Percentiles rank a stretch among this genome's conserved stretches.
phyloP scores from a whole-genome alignment of 2,797 vertebrate species.

The Gadopsis marmoratus region DNA sequence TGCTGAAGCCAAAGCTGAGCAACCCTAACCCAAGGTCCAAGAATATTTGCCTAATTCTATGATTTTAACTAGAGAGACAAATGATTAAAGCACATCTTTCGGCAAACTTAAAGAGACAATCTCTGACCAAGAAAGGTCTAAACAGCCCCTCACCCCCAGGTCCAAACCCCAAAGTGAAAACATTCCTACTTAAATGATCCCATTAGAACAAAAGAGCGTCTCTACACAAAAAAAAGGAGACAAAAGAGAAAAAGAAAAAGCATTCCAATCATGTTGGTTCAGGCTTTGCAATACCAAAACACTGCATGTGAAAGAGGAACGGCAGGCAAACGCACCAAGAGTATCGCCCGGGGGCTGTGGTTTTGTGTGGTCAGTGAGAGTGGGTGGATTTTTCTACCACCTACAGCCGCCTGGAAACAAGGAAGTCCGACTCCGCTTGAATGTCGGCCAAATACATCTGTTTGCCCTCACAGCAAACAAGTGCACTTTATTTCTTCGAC shows the following conservation, averaged over 20 bases:
- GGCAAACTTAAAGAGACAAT: background rate
- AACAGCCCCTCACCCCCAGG: constrained; percentile 35
- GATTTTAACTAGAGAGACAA: constrained; percentile 16
- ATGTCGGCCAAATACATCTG: background rate
- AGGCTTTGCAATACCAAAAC: constrained; percentile 71
- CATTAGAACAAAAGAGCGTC: constrained; percentile 79
- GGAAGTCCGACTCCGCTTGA: constrained; percentile 23
- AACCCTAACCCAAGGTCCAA: constrained; percentile 1
- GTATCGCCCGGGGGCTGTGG: constrained; percentile 41
- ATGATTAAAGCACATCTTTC: constrained; percentile 4
- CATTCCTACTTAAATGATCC: constrained; percentile 83
- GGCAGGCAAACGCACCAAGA: constrained; percentile 48
- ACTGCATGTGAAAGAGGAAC: constrained; percentile 69
- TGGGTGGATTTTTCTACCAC: constrained; percentile 54
- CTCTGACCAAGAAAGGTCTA: constrained; percentile 26
- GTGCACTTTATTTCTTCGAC: background rate
- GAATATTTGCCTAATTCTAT: background rate
- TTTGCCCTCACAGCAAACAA: constrained; percentile 4
- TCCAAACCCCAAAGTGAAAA: constrained; percentile 75
- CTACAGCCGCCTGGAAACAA: constrained; percentile 55
- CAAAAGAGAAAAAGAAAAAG: constrained; percentile 58
- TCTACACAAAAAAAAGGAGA: constrained; percentile 60
- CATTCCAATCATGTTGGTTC: constrained; percentile 81
- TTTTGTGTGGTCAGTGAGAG: constrained; percentile 64
- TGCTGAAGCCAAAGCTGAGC: background rate